A percentile compares a stretch with the other conserved stretches of the same genome.
Conservation (phyloP, 2,113 vertebrate species). For the Heterochromis multidens region DNA sequence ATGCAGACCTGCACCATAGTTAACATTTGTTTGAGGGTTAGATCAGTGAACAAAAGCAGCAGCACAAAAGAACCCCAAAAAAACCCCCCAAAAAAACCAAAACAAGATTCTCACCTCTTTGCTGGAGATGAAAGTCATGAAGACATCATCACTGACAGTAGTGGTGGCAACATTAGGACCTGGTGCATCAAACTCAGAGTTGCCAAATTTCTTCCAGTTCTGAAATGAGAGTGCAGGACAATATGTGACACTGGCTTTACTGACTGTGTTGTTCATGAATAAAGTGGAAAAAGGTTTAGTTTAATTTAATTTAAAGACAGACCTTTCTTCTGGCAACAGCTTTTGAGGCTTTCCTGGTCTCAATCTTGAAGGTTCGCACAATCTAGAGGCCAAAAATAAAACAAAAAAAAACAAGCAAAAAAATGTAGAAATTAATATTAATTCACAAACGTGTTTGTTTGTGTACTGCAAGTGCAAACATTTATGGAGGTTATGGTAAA, state of each 20-base stretch:
- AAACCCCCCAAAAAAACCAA: too few relatives aligned
- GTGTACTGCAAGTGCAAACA: neutral
- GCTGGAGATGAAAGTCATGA: slow-evolving; percentile 96
- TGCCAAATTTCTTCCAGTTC: slow-evolving; percentile 99
- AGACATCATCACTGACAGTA: slow-evolving; percentile 94
- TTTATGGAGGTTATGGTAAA: neutral
- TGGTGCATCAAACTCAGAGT: slow-evolving; percentile 87
- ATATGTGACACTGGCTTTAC: neutral
- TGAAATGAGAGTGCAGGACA: slow-evolving; percentile 27
- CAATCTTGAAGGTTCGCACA: slow-evolving; percentile 91
- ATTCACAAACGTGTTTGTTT: neutral
- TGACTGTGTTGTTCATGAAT: neutral
- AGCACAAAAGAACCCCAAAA: neutral
- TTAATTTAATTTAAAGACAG: neutral
- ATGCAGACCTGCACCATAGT: neutral
- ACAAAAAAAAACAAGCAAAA: neutral
- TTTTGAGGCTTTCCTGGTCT: slow-evolving; percentile 94
- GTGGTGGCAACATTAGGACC: slow-evolving; percentile 95
- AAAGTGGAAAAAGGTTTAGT: neutral
- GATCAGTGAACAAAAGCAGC: neutral
- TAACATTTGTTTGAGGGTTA: neutral
- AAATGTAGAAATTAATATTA: neutral
- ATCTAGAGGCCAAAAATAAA: slow-evolving; percentile 74
- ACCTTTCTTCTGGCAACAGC: slow-evolving; percentile 94
- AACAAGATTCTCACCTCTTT: slow-evolving; percentile 81